Percentiles rank a stretch among this genome's conserved stretches.
phyloP scores from a whole-genome alignment of 1,140 invertebrate species.

The Oryctes rhinoceros region DNA sequence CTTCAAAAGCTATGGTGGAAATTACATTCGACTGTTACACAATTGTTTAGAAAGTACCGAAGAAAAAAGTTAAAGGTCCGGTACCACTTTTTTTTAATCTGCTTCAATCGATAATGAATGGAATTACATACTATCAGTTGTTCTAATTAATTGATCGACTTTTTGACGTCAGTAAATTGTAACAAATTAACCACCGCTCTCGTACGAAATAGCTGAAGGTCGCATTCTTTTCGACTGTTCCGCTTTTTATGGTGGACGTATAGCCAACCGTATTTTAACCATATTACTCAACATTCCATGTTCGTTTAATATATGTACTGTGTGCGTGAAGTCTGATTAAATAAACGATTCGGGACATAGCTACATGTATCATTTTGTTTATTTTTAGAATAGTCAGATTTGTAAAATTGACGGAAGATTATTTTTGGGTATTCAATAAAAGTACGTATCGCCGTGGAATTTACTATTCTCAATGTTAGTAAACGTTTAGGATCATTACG shows the following conservation, averaged over 20 bases:
- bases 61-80: neutral
- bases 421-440: no score
- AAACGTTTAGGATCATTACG: no score
- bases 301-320: neutral
- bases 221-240: constrained; percentile 22
- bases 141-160: constrained; percentile 18
- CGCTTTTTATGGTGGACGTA: neutral
- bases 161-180: constrained; percentile 24
- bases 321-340: neutral
- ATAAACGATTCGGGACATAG: neutral
- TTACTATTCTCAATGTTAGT: no score
- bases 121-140: neutral
- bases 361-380: no score
- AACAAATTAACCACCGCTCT: neutral
- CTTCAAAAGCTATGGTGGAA: no score
- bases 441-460: no score
- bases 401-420: no score
- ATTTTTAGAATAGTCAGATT: no score
- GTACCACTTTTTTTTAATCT: neutral
- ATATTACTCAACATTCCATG: neutral
- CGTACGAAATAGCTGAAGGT: neutral
- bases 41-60: no score
- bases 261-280: no score
- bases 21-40: no score
- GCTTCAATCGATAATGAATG: neutral